phyloP scores from a whole-genome alignment of 2,797 vertebrate genomes.

The Columba guinea region DNA sequence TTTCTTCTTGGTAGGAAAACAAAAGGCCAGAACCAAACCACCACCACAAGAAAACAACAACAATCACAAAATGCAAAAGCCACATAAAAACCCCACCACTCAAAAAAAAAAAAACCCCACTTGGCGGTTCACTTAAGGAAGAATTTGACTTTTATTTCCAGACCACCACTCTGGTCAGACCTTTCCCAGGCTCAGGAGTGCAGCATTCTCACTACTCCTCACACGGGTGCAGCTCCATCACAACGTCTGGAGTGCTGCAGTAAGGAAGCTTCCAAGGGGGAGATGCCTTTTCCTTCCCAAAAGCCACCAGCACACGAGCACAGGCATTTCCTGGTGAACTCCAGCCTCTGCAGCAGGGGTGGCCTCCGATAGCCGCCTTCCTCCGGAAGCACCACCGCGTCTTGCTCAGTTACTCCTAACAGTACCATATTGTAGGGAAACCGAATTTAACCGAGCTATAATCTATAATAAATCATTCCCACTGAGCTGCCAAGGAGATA shows the following conservation, averaged over 20 bases:
- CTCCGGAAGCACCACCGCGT: not conserved
- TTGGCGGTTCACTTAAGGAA: not conserved
- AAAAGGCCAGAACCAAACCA: not conserved
- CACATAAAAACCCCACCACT: not conserved
- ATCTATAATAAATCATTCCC: conserved; percentile 1
- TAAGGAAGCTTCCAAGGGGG: not conserved
- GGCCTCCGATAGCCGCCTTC: conserved; percentile 21
- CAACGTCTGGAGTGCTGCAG: not conserved
- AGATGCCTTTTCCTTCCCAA: not conserved
- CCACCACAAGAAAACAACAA: no score
- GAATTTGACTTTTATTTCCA: not conserved
- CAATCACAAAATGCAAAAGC: not conserved
- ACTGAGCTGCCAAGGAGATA: not conserved
- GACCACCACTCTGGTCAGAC: not conserved
- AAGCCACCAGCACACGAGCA: not conserved
- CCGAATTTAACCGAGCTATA: not conserved
- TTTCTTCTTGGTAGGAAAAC: not conserved
- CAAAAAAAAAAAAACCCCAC: not conserved
- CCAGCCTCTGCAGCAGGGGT: not conserved
- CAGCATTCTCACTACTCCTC: not conserved
- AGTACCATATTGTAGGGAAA: not conserved
- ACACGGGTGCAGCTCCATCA: not conserved
- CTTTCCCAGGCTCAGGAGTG: conserved; percentile 17
- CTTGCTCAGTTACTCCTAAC: not conserved
- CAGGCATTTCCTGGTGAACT: conserved; percentile 41